Percentiles rank a stretch among this genome's conserved stretches.
phyloP scores from a whole-genome alignment of 2,888 invertebrate genomes.

The Theretra japonica region DNA sequence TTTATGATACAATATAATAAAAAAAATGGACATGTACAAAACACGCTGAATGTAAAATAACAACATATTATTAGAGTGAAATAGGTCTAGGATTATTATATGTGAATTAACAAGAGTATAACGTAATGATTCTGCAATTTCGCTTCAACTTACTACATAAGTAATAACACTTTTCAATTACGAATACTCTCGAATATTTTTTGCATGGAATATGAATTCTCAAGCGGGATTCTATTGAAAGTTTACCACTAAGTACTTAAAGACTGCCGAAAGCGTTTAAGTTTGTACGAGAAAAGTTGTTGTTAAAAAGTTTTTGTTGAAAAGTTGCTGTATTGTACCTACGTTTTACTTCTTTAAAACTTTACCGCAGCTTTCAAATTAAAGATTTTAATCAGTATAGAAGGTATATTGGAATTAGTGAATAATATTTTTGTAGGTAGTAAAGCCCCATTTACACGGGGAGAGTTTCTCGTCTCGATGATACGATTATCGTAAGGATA shows the following conservation, averaged over 20 bases:
- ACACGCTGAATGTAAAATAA: not conserved
- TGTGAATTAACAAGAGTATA: constrained; percentile 10
- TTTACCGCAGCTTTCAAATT: not conserved
- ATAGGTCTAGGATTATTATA: constrained; percentile 2
- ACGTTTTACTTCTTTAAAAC: not conserved
- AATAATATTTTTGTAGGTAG: too few species aligned
- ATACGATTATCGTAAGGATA: too few species aligned
- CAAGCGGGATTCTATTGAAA: constrained; percentile 12
- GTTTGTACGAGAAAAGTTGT: constrained; percentile 3
- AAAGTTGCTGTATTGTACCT: not conserved
- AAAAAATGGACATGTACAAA: not conserved
- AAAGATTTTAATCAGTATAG: not conserved
- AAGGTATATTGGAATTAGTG: not conserved
- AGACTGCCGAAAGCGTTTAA: constrained; percentile 2
- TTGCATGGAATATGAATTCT: not conserved
- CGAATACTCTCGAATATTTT: not conserved
- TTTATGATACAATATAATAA: too few species aligned
- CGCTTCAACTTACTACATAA: constrained; percentile 6
- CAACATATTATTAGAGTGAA: not conserved
- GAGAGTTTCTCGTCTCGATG: too few species aligned
- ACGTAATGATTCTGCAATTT: not conserved
- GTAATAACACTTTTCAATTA: constrained; percentile 6
- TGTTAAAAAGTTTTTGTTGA: too few species aligned
- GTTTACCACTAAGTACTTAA: constrained; percentile 4
- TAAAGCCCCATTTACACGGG: too few species aligned